Evolutionary conservation across 2,797 vertebrate genomes (phyloP).

Genomic region (Acanthornis magna): DNA sequence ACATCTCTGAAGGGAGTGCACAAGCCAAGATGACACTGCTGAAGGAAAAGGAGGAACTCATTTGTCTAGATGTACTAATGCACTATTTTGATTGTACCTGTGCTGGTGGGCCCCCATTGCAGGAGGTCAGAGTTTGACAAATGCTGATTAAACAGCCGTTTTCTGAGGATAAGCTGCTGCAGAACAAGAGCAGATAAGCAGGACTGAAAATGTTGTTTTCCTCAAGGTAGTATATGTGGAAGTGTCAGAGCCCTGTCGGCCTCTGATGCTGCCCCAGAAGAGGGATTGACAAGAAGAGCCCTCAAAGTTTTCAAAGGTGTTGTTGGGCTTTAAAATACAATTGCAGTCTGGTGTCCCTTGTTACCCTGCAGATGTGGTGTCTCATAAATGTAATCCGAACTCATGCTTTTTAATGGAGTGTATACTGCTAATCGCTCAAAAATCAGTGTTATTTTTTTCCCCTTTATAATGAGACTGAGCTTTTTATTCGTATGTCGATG

Average conservation of each 20-base stretch:
- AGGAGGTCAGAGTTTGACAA: constrained; percentile 7
- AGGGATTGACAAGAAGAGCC: neutral
- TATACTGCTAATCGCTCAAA: neutral
- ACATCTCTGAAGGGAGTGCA: neutral
- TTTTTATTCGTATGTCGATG: constrained; percentile 18
- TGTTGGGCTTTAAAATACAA: neutral
- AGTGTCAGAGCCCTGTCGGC: neutral
- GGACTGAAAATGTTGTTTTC: neutral
- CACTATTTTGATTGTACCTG: constrained; percentile 11
- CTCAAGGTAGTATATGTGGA: neutral
- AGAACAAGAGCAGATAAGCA: neutral
- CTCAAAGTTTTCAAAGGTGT: neutral
- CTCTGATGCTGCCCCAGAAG: neutral
- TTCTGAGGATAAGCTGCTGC: neutral
- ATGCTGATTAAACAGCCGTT: neutral
- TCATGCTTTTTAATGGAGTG: neutral
- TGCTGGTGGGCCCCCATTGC: neutral
- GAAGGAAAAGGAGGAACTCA: neutral
- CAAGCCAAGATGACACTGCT: constrained; percentile 4
- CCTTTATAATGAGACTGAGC: neutral
- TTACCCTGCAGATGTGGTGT: neutral
- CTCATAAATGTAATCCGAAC: constrained; percentile 13
- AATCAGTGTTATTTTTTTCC: neutral
- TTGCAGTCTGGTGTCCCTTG: neutral
- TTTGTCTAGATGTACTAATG: constrained; percentile 28